Conservation (phyloP, 2,113 vertebrate genomes). For the Bujurquina vittata region DNA sequence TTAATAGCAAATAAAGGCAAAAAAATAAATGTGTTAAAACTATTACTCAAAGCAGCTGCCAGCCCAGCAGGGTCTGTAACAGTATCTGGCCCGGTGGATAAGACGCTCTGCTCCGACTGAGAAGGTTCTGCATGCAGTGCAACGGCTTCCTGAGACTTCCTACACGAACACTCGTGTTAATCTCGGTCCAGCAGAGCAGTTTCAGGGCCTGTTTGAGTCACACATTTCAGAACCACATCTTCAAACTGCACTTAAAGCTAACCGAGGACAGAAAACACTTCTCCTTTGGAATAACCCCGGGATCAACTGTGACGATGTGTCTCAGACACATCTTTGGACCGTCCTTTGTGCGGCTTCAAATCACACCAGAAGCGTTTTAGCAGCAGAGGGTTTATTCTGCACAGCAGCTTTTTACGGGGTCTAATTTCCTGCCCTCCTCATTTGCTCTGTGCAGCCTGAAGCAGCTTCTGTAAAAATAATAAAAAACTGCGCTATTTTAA, state of each 20-base stretch:
- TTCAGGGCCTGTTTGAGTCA: background rate
- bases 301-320: background rate
- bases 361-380: background rate
- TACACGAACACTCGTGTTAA: background rate
- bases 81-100: constrained; percentile 9
- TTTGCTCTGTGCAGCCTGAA: background rate
- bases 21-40: background rate
- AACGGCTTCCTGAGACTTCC: background rate
- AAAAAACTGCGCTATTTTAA: too few species aligned
- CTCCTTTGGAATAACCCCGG: background rate
- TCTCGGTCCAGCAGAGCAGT: background rate
- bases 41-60: constrained; percentile 8
- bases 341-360: background rate
- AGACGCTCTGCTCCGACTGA: background rate
- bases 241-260: background rate
- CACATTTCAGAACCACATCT: background rate
- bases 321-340: background rate
- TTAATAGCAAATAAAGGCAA: background rate
- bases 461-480: too few species aligned
- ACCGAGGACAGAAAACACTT: background rate
- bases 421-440: background rate
- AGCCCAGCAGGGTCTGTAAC: background rate
- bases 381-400: background rate
- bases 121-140: background rate
- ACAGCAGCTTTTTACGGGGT: background rate